Evolutionary conservation across 92 coral and sea anemone genomes (phyloP), one percentile per base, ranked within the genome.

Genomic region (Galaxea fascicularis): DNA sequence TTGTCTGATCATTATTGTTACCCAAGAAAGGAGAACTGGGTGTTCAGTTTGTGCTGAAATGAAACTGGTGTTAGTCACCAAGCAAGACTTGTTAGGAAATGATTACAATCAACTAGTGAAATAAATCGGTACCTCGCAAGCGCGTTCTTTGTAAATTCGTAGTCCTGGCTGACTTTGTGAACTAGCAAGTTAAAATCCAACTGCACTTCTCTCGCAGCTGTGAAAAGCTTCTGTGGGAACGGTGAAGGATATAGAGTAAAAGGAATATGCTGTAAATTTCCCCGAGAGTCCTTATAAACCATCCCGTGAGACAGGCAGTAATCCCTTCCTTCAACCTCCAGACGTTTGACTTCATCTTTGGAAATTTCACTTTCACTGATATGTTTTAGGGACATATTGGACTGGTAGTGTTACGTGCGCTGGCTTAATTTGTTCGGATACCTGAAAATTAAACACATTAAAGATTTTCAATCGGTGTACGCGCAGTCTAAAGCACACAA

Each of bases 121-220:
- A 35, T 2, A 35, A 35, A 35, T n/a, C 21, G 0, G 12, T 69
- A 81, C 85, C 85, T 71, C 24, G 21, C 22, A 20, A 81, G 53
- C 0, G 85, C 85, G 1, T 56, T 81, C 78, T 81, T 88, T 10
- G 95, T 88, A 72, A 96, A 96, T 13, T 92, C 96, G 82, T 89
- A 82, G 57, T 96, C 98, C 90, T 77, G 90, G 86, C 97, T 88
- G 18, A 93, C 92, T 92, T 78, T 96, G 80, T 96, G 98, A 27
- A 96, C 92, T 17, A 96, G 83, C 56, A 89, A 35, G 80, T 96
- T 94, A 75, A 96, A 96, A 58, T 91, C 97, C 49, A 44, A 53
- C 69, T 96, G 99, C 1, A 93, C 98, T 52, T 86, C 91, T 44
- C 74, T 89, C 3, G 95, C 96, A 64, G 89, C 95, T 22, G 73